A percentile compares a stretch with the other conserved stretches of the same genome.
Conservation (phyloP, 64 coral and sea anemone genomes). For the Pachyseris speciosa region DNA sequence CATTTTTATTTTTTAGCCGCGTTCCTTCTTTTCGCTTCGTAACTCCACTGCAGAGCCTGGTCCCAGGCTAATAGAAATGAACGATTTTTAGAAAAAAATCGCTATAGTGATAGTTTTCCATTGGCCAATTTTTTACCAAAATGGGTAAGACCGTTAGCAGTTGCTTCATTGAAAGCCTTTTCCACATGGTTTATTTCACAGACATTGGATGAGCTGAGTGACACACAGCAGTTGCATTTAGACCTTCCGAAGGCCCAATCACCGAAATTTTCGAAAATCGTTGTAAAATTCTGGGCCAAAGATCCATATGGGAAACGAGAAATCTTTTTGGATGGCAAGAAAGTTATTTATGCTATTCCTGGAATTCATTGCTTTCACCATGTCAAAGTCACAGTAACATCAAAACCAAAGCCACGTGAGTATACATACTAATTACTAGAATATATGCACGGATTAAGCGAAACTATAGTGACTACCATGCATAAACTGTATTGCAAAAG, state of each 20-base stretch:
- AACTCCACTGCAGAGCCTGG: no score
- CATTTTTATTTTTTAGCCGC: no score
- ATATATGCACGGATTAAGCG: no score
- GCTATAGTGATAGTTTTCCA: no score
- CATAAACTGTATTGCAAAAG: no score
- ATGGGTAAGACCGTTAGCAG: no score
- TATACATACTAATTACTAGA: neutral
- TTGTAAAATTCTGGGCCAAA: constrained; percentile 53
- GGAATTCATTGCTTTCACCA: neutral
- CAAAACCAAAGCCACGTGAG: constrained; percentile 52
- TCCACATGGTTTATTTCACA: neutral
- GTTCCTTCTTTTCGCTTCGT: no score
- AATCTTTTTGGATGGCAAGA: constrained; percentile 45
- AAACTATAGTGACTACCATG: no score
- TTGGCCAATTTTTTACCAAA: no score
- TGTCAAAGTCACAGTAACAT: constrained; percentile 35
- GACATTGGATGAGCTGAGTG: neutral
- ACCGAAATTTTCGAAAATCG: neutral
- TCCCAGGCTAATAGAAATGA: no score
- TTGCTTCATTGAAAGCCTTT: no score
- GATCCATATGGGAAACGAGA: constrained; percentile 37
- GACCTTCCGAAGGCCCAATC: neutral
- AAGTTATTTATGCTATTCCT: constrained; percentile 6
- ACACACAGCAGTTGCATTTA: neutral
- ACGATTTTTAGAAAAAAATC: no score